Evolutionary conservation across 2,888 invertebrate genomes (phyloP).

Genomic region (Stegophylla sp.): DNA sequence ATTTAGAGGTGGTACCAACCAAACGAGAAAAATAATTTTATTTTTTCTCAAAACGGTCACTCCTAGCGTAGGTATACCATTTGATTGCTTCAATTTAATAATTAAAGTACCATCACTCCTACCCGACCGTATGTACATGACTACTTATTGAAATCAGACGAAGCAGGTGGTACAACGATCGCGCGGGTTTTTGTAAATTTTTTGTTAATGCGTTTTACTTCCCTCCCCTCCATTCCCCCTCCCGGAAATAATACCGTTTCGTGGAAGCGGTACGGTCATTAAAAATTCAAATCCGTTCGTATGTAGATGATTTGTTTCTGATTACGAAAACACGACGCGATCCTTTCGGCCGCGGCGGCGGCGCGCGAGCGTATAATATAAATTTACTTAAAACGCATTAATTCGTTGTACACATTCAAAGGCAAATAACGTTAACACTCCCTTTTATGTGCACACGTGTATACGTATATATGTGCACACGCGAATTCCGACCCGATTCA

Average conservation of each 20-base stretch:
- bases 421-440: background rate
- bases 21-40: no score
- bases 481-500: background rate
- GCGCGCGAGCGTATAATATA: background rate
- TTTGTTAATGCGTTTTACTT: background rate
- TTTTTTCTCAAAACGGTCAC: no score
- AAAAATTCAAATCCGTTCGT: background rate
- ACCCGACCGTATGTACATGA: background rate
- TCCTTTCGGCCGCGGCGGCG: background rate
- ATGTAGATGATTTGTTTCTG: background rate
- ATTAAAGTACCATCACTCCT: no score
- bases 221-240: background rate
- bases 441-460: background rate
- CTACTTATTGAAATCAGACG: constrained; percentile 11
- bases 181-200: background rate
- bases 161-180: background rate
- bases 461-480: background rate
- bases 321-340: background rate
- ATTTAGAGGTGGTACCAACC: no score
- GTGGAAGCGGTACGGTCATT: background rate
- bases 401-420: background rate
- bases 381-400: background rate
- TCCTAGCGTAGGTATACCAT: no score
- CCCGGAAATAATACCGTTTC: background rate
- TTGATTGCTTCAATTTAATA: no score